Conservation (phyloP, 2,888 invertebrate genomes). For the Abrostola triplasia region DNA sequence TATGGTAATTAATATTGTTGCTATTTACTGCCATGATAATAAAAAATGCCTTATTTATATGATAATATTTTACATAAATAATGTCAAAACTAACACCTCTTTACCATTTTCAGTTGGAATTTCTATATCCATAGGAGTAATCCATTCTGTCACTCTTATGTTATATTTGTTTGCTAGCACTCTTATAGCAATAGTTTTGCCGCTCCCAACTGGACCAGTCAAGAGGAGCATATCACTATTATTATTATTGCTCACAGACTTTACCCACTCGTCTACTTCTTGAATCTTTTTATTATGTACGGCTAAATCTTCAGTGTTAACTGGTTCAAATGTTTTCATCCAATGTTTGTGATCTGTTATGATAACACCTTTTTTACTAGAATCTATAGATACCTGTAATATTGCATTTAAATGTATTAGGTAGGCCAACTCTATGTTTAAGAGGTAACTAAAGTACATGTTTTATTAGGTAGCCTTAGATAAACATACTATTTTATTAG, state of each 20-base stretch:
- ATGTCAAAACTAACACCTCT: constrained; percentile 1
- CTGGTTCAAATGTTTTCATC: constrained; percentile 89
- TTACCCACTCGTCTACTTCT: constrained; percentile 92
- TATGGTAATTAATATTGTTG: not conserved
- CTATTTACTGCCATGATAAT: no score
- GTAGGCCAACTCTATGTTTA: not conserved
- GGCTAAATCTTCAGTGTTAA: constrained; percentile 89
- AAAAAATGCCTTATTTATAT: no score
- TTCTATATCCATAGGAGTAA: constrained; percentile 92
- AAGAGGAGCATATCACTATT: constrained; percentile 90
- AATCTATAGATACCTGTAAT: constrained; percentile 26
- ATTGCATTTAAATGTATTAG: not conserved
- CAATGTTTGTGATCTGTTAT: constrained; percentile 81
- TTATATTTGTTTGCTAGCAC: constrained; percentile 90
- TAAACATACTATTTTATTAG: no score
- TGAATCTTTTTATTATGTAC: constrained; percentile 92
- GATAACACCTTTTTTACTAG: constrained; percentile 47
- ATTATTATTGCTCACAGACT: constrained; percentile 66
- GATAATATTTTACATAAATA: not conserved
- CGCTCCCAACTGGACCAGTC: constrained; percentile 95
- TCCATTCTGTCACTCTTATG: constrained; percentile 93
- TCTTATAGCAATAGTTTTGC: constrained; percentile 93
- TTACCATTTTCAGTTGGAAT: constrained; percentile 86
- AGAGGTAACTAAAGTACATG: no score
- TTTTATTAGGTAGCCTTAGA: no score